A percentile compares a stretch with the other conserved stretches of the same genome.
Evolutionary conservation across 2,888 invertebrate species (phyloP).

Genomic region (Odontothrips loti): DNA sequence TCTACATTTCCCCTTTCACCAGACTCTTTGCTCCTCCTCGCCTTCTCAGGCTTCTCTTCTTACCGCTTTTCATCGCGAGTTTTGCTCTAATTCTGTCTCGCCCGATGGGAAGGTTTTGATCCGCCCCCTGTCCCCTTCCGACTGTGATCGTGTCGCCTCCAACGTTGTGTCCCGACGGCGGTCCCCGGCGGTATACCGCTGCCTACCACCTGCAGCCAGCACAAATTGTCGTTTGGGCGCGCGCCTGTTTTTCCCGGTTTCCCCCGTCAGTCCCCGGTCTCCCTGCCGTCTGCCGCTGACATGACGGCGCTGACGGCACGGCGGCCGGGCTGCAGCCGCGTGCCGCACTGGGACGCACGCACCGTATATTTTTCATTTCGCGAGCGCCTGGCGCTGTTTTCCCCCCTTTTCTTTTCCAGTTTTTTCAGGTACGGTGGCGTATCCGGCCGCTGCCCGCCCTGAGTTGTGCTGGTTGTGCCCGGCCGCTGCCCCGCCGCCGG

Average conservation of each 20-base stretch:
- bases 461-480: not conserved
- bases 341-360: not conserved
- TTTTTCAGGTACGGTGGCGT: not conserved
- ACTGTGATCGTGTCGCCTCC: too few relatives aligned
- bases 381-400: not conserved
- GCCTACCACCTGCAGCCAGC: too few relatives aligned
- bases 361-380: not conserved
- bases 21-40: not conserved
- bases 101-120: too few relatives aligned
- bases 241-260: not conserved
- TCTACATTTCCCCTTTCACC: not conserved
- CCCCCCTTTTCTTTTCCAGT: not conserved
- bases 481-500: too few relatives aligned
- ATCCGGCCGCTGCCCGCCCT: not conserved
- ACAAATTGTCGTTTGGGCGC: not conserved
- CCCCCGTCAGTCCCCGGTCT: not conserved
- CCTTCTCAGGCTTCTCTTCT: not conserved
- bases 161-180: too few relatives aligned
- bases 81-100: too few relatives aligned
- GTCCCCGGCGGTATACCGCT: too few relatives aligned
- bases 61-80: too few relatives aligned
- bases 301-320: not conserved
- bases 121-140: not conserved
- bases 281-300: not conserved
- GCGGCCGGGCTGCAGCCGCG: too few relatives aligned